A percentile compares a stretch with the other conserved stretches of the same genome.
These are phyloP conservation scores for Aulostomus chinensis DNA, from an alignment of 2,797 vertebrate genomes.

Conservation along the genomic window DNA sequence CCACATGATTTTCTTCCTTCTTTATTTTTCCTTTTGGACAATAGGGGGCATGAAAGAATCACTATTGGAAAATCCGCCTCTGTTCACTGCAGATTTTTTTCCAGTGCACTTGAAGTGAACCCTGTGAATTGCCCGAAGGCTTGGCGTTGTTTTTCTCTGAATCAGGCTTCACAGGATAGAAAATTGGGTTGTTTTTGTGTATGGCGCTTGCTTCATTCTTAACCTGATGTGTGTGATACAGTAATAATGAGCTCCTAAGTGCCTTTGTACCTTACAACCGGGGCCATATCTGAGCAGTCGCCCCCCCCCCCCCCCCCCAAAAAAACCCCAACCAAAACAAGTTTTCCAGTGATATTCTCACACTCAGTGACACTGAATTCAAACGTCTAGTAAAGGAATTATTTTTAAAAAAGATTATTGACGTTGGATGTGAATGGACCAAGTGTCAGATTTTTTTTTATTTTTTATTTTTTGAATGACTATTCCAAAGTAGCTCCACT, in stretches of 20 bases:
- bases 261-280: conserved; percentile 8
- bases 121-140: conserved; percentile 42
- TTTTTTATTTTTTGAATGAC: conserved; percentile 10
- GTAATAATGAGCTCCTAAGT: conserved; percentile 45
- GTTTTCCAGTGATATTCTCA: too few relatives aligned
- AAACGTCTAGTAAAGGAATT: neutral
- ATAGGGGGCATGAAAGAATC: conserved; percentile 51
- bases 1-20: neutral
- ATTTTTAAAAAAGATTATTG: neutral
- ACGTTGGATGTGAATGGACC: conserved; percentile 9
- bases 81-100: conserved; percentile 15
- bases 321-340: too few relatives aligned
- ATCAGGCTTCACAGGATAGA: conserved; percentile 48
- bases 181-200: conserved; percentile 46
- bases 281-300: neutral
- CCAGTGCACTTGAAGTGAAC: conserved; percentile 65
- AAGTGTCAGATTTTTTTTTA: neutral
- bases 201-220: neutral
- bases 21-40: conserved; percentile 30
- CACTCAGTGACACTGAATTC: too few relatives aligned
- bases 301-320: too few relatives aligned
- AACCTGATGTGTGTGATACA: conserved; percentile 11
- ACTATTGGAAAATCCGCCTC: conserved; percentile 11
- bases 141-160: conserved; percentile 55
- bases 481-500: conserved; percentile 38